Evolutionary conservation across 1,140 invertebrate genomes (phyloP).

Genomic region (Diploscapter pachys): DNA sequence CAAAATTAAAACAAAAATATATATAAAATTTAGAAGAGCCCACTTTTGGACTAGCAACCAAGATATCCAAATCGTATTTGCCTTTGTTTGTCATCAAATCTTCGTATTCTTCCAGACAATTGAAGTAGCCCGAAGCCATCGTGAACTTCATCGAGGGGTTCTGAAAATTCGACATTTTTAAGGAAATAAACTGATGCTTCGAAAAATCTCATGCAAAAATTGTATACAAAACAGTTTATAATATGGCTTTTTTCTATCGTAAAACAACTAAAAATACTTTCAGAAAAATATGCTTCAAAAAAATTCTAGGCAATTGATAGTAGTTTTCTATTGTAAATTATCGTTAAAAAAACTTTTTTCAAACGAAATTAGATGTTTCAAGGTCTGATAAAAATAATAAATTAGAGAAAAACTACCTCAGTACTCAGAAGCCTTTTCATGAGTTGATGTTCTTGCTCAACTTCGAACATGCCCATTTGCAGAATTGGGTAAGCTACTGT

Average conservation of each 20-base stretch:
- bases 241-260: no score
- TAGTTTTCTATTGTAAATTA: no score
- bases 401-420: slow-evolving; percentile 37
- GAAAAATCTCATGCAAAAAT: no score
- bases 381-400: no score
- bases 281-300: no score
- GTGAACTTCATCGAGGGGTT: slow-evolving; percentile 63
- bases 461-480: slow-evolving; percentile 85
- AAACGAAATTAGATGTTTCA: no score
- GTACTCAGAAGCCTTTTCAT: slow-evolving; percentile 70
- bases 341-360: no score
- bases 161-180: slow-evolving; percentile 23
- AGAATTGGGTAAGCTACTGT: slow-evolving; percentile 88
- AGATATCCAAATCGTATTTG: slow-evolving; percentile 72
- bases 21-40: not conserved
- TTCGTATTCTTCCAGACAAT: slow-evolving; percentile 82
- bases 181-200: no score
- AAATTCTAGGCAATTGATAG: no score
- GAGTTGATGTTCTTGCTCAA: slow-evolving; percentile 76
- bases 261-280: no score
- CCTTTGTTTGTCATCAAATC: slow-evolving; percentile 71
- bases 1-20: slow-evolving; percentile 17
- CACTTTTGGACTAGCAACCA: slow-evolving; percentile 87
- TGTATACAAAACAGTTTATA: no score
- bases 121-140: slow-evolving; percentile 94